Percentiles rank a stretch among this genome's conserved stretches.
These are phyloP conservation scores for Microvelia longipes DNA, from an alignment of 1,140 invertebrate species.

Conservation along the genomic window DNA sequence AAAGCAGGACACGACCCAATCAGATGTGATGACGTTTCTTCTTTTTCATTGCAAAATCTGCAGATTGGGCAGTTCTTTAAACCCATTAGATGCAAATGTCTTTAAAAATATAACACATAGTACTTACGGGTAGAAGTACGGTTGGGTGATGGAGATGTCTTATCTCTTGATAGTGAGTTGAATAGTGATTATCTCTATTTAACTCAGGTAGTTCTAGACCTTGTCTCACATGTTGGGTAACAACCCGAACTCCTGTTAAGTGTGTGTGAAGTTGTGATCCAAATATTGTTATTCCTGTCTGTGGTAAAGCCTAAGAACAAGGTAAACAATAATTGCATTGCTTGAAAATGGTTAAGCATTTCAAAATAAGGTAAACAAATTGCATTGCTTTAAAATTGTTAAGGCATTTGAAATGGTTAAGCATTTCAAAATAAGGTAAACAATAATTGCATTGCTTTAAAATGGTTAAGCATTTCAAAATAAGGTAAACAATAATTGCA, in stretches of 20 bases:
- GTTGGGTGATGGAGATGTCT: constrained; percentile 62
- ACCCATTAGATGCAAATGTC: too few species aligned
- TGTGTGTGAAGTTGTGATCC: constrained; percentile 96
- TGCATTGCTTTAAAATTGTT: neutral
- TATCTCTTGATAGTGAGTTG: constrained; percentile 97
- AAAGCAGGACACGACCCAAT: too few species aligned
- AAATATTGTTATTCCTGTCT: constrained; percentile 76
- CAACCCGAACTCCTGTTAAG: constrained; percentile 68
- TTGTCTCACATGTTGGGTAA: constrained; percentile 69
- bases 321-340: neutral
- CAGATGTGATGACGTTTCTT: too few species aligned
- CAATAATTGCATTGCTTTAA: too few species aligned
- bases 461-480: too few species aligned
- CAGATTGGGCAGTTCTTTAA: too few species aligned
- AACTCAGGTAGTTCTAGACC: constrained; percentile 62
- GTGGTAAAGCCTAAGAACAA: constrained; percentile 53
- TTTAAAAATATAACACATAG: too few species aligned
- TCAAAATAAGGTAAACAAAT: neutral
- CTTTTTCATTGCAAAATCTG: too few species aligned
- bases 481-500: too few species aligned
- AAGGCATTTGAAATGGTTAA: neutral
- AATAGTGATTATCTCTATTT: constrained; percentile 91
- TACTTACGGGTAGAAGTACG: constrained; percentile 47
- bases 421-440: too few species aligned
- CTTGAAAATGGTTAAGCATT: too few species aligned